Evolutionary conservation across 2,888 invertebrate genomes (phyloP).

Genomic region (Drosophila putrida): DNA sequence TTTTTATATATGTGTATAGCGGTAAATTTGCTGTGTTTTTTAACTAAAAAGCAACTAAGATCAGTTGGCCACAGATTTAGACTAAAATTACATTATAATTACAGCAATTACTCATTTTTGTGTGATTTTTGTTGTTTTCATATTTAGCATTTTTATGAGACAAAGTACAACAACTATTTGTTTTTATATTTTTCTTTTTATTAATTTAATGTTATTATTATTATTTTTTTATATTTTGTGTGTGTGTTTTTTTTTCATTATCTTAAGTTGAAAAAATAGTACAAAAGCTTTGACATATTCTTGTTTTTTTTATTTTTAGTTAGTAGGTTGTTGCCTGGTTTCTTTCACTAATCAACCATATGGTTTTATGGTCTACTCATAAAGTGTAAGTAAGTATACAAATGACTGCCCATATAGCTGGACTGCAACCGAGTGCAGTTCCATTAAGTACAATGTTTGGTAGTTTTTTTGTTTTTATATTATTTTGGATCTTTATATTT

Average conservation of each 20-base stretch:
- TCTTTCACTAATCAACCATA: constrained; percentile 59
- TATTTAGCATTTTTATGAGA: constrained; percentile 67
- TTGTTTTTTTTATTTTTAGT: constrained; percentile 42
- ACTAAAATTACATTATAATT: constrained; percentile 75
- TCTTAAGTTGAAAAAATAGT: constrained; percentile 77
- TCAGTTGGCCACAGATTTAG: constrained; percentile 65
- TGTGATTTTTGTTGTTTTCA: constrained; percentile 54
- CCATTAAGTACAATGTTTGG: constrained; percentile 71
- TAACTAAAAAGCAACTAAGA: constrained; percentile 76
- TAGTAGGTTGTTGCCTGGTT: constrained; percentile 52
- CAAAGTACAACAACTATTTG: constrained; percentile 81
- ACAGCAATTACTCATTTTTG: constrained; percentile 59
- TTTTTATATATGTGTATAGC: constrained; percentile 32
- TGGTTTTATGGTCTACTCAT: constrained; percentile 47
- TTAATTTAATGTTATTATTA: constrained; percentile 32
- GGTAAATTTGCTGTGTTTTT: constrained; percentile 44
- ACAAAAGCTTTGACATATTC: constrained; percentile 79
- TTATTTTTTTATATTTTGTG: constrained; percentile 46
- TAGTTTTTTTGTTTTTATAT: constrained; percentile 39
- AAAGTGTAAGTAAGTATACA: constrained; percentile 66
- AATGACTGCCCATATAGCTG: constrained; percentile 85
- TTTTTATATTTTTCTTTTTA: constrained; percentile 35
- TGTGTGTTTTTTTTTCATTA: constrained; percentile 37
- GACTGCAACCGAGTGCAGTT: constrained; percentile 61
- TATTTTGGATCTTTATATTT: constrained; percentile 1